Percentiles rank a stretch among this genome's conserved stretches.
Evolutionary conservation across 1,140 invertebrate genomes (phyloP).

Genomic region (Drosophila chauvacae): DNA sequence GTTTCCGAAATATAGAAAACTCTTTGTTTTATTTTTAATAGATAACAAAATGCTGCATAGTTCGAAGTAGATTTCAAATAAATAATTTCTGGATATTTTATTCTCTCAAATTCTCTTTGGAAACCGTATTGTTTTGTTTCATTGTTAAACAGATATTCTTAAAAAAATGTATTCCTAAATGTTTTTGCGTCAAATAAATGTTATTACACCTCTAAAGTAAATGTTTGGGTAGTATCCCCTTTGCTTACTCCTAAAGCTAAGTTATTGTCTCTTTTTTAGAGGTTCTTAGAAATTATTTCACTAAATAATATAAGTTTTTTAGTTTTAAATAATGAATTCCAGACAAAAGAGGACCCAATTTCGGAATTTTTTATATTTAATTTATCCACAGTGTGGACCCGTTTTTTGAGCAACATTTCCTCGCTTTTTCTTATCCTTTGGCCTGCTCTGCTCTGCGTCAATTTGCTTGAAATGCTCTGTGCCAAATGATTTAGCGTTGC

Average conservation of each 20-base stretch:
- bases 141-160: not conserved
- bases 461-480: slow-evolving; percentile 80
- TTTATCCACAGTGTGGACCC: not conserved
- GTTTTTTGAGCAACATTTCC: slow-evolving; percentile 29
- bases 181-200: not conserved
- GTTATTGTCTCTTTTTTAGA: too few species aligned
- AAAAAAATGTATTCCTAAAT: not conserved
- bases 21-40: too few species aligned
- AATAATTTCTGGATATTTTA: not conserved
- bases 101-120: not conserved
- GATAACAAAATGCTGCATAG: not conserved
- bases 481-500: slow-evolving; percentile 78
- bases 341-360: not conserved
- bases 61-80: not conserved
- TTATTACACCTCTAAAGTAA: too few species aligned
- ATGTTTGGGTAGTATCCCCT: too few species aligned
- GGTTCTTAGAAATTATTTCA: not conserved
- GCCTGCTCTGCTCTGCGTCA: slow-evolving; percentile 51
- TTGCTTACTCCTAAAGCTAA: too few species aligned
- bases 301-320: not conserved
- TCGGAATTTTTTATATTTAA: too few species aligned
- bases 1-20: not conserved
- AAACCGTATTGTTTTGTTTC: not conserved
- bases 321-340: too few species aligned
- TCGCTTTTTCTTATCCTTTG: slow-evolving; percentile 19